Percentiles rank a stretch among this genome's conserved stretches.
Conservation (phyloP, 2,113 vertebrate genomes). For the Alces alces region DNA sequence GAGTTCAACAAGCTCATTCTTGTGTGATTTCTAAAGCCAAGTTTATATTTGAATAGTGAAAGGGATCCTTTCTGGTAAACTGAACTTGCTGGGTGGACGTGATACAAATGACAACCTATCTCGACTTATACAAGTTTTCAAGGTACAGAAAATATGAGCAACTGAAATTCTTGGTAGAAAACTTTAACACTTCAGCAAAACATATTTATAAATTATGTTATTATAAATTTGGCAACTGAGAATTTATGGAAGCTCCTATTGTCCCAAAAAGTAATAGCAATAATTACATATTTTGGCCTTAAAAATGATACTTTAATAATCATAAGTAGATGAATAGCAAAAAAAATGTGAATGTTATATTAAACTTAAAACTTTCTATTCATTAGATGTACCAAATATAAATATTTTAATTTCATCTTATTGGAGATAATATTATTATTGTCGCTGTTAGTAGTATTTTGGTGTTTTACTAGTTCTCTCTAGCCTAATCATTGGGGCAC, state of each 20-base stretch:
- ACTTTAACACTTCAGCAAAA: background rate
- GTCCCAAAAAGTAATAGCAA: background rate
- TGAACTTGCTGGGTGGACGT: conserved; percentile 8
- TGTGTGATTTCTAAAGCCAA: conserved; percentile 50
- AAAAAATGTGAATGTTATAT: background rate
- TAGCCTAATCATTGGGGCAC: background rate
- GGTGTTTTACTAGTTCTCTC: background rate
- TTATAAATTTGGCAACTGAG: background rate
- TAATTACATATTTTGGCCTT: background rate
- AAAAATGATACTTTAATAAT: background rate
- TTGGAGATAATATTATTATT: background rate
- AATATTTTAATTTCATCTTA: background rate
- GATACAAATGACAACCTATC: conserved; percentile 3
- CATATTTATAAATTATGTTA: background rate
- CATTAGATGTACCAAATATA: background rate
- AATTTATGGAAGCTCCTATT: background rate
- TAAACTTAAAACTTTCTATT: background rate
- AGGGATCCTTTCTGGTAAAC: conserved; percentile 50
- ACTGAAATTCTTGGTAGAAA: conserved; percentile 29
- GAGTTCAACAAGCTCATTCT: conserved; percentile 57
- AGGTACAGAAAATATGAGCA: conserved; percentile 3
- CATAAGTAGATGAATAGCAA: background rate
- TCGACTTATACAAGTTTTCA: conserved; percentile 1
- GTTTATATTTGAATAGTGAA: conserved; percentile 32
- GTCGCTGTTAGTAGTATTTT: background rate